A percentile compares a stretch with the other conserved stretches of the same genome.
These are phyloP conservation scores for Poecilia picta DNA, from an alignment of 2,797 vertebrate species.

Conservation along the genomic window DNA sequence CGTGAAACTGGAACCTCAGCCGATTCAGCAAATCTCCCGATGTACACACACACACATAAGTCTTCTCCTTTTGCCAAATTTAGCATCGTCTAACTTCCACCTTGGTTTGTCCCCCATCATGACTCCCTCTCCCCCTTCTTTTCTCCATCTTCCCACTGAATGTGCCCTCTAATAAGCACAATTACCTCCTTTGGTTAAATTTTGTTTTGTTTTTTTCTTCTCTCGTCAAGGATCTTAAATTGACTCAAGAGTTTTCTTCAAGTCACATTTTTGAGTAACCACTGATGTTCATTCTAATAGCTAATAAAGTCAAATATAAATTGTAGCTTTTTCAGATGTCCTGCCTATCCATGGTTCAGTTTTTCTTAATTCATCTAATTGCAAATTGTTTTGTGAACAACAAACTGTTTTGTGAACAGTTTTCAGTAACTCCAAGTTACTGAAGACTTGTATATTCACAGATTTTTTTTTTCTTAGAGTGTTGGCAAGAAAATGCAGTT, in stretches of 20 bases:
- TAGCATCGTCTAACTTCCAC: constrained; percentile 89
- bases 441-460: too few relatives aligned
- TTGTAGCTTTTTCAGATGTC: too few relatives aligned
- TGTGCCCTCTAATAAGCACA: constrained; percentile 63
- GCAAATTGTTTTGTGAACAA: too few relatives aligned
- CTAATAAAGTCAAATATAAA: background rate
- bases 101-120: constrained; percentile 80
- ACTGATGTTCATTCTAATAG: background rate
- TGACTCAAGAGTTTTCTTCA: background rate
- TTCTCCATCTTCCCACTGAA: constrained; percentile 58
- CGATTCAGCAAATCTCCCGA: constrained; percentile 86
- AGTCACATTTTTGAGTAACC: background rate
- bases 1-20: constrained; percentile 86
- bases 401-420: too few relatives aligned
- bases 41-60: constrained; percentile 52
- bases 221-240: background rate
- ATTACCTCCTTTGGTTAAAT: constrained; percentile 54
- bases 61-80: constrained; percentile 87
- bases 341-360: background rate
- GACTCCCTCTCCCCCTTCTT: constrained; percentile 24
- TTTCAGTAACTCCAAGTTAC: too few relatives aligned
- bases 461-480: too few relatives aligned
- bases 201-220: constrained; percentile 6
- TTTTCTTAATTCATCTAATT: background rate
- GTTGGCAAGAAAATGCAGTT: background rate